Evolutionary conservation across 2,797 vertebrate genomes (phyloP).

Genomic region (Heteromormyrus szaboi): DNA sequence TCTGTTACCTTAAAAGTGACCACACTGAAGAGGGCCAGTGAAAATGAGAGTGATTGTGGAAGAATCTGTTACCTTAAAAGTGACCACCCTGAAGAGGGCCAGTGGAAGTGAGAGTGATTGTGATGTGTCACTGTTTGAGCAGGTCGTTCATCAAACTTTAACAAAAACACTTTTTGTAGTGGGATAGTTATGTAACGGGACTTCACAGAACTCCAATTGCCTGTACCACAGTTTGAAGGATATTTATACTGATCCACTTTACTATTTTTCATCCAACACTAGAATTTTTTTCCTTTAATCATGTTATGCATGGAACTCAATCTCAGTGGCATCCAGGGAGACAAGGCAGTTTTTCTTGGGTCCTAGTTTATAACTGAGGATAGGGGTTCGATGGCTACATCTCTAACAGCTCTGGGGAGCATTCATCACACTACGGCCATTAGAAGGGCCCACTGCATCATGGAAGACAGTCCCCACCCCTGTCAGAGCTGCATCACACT

Average conservation of each 20-base stretch:
- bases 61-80: neutral
- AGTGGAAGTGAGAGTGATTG: neutral
- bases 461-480: neutral
- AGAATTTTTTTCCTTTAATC: neutral
- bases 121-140: neutral
- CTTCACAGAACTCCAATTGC: neutral
- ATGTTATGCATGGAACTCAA: constrained; percentile 70
- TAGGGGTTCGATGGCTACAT: neutral
- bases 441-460: neutral
- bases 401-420: neutral
- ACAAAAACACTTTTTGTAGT: neutral
- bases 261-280: neutral
- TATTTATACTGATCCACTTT: neutral
- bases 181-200: neutral
- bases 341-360: constrained; percentile 83
- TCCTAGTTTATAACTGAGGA: constrained; percentile 71
- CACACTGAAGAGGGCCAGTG: neutral
- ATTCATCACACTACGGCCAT: neutral
- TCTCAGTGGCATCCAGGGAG: constrained; percentile 77
- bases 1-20: neutral
- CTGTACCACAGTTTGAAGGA: neutral
- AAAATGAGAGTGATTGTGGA: neutral
- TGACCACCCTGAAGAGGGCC: neutral
- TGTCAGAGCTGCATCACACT: neutral
- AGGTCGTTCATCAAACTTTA: neutral